A percentile compares a stretch with the other conserved stretches of the same genome.
Evolutionary conservation across 2,113 vertebrate genomes (phyloP).

Genomic region (Rana temporaria): DNA sequence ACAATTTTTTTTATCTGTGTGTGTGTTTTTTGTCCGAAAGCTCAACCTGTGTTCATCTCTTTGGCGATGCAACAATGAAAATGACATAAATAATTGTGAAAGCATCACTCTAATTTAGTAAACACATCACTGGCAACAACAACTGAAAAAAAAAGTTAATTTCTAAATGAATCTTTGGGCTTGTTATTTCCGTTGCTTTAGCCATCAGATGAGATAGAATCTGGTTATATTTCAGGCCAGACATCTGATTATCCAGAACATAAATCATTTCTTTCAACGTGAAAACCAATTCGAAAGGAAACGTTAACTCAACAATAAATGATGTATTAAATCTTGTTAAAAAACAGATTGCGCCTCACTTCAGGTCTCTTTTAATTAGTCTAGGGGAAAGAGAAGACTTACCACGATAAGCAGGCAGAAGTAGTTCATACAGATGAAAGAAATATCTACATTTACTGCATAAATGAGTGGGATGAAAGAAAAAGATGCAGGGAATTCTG

Average conservation of each 20-base stretch:
- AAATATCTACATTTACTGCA: neutral
- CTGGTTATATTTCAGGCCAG: slow-evolving; percentile 49
- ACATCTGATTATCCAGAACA: slow-evolving; percentile 47
- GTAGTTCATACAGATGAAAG: slow-evolving; percentile 21
- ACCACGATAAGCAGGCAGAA: neutral
- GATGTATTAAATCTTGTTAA: slow-evolving; percentile 51
- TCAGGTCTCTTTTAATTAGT: slow-evolving; percentile 48
- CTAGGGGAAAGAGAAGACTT: neutral
- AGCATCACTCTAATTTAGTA: neutral
- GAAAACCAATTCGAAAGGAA: slow-evolving; percentile 46
- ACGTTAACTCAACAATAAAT: slow-evolving; percentile 55
- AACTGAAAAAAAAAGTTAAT: slow-evolving; percentile 5
- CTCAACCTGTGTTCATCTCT: neutral
- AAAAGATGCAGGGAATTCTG: too few relatives aligned
- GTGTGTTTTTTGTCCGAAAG: too few relatives aligned
- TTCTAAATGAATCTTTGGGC: slow-evolving; percentile 10
- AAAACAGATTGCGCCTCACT: slow-evolving; percentile 39
- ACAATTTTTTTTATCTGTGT: neutral
- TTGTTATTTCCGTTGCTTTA: slow-evolving; percentile 35
- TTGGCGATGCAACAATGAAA: neutral
- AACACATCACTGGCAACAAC: slow-evolving; percentile 16
- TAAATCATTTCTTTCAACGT: slow-evolving; percentile 55
- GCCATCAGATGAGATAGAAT: slow-evolving; percentile 46
- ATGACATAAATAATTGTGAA: neutral
- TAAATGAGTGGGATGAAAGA: neutral